Conservation (phyloP, 2,888 invertebrate genomes). For the Petrolisthes manimaculis region DNA sequence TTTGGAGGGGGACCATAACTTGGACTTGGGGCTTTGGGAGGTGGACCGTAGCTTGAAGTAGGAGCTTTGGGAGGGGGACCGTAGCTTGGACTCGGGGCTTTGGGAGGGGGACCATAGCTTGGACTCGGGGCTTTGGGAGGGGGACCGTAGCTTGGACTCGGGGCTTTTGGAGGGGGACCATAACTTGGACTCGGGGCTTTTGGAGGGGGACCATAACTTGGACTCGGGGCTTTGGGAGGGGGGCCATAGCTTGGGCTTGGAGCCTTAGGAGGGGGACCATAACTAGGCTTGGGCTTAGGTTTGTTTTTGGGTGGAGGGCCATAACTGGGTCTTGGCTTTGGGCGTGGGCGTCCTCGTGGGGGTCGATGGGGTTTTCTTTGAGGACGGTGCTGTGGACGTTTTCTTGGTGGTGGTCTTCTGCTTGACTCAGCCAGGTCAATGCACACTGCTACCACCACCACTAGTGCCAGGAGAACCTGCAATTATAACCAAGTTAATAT, state of each 20-base stretch:
- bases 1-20: conserved; percentile 7
- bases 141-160: no score
- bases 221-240: no score
- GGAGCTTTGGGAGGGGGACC: no score
- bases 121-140: no score
- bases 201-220: no score
- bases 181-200: no score
- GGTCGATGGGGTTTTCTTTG: conserved; percentile 23
- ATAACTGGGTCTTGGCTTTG: conserved; percentile 21
- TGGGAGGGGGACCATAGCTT: no score
- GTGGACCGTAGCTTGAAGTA: no score
- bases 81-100: no score
- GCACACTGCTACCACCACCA: conserved; percentile 7
- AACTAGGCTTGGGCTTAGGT: conserved; percentile 20
- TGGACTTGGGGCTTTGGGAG: conserved; percentile 15
- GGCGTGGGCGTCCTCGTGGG: conserved; percentile 21
- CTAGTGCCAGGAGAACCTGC: conserved; percentile 9
- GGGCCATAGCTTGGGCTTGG: background rate
- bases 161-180: no score
- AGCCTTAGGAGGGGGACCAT: conserved; percentile 34
- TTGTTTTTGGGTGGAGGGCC: conserved; percentile 32
- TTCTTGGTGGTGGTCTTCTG: background rate
- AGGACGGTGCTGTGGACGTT: conserved; percentile 20
- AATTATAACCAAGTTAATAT: background rate
- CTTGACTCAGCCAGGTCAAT: conserved; percentile 20